Percentiles rank a stretch among this genome's conserved stretches.
These are phyloP conservation scores for Sialis lutaria DNA, from an alignment of 2,888 invertebrate species.

Conservation along the genomic window DNA sequence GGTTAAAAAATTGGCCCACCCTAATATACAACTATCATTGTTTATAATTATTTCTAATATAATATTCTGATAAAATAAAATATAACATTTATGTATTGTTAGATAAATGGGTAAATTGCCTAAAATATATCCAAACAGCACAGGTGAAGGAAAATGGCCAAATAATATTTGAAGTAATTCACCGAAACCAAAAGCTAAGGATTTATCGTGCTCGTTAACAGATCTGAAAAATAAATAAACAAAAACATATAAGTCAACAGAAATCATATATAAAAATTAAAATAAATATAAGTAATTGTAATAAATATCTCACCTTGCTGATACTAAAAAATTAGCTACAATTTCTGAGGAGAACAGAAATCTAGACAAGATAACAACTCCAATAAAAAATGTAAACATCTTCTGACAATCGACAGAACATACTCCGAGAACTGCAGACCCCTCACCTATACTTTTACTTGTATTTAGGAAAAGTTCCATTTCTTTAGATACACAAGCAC, in stretches of 20 bases:
- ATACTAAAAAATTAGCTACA: conserved; percentile 41
- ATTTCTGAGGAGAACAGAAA: conserved; percentile 40
- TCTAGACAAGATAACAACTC: conserved; percentile 35
- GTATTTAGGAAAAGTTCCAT: no score
- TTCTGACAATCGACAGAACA: conserved; percentile 37
- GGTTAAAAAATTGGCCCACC: no score
- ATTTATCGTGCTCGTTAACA: conserved; percentile 54
- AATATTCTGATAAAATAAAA: no score
- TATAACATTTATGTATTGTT: neutral
- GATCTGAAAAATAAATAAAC: conserved; percentile 27
- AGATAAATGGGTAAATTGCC: conserved; percentile 22
- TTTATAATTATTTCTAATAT: no score
- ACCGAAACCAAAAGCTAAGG: conserved; percentile 52
- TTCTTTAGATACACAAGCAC: no score
- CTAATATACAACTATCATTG: no score
- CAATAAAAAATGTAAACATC: conserved; percentile 33
- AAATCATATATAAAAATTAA: no score
- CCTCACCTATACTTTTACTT: conserved; percentile 11
- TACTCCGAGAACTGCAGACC: conserved; percentile 29
- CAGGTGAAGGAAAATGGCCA: conserved; percentile 59
- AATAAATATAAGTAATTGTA: no score
- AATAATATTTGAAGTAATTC: conserved; percentile 49
- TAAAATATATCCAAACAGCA: conserved; percentile 55
- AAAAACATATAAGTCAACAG: neutral
- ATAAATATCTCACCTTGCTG: conserved; percentile 27